Conservation (phyloP, 2,113 vertebrate genomes). For the Entosphenus tridentatus region DNA sequence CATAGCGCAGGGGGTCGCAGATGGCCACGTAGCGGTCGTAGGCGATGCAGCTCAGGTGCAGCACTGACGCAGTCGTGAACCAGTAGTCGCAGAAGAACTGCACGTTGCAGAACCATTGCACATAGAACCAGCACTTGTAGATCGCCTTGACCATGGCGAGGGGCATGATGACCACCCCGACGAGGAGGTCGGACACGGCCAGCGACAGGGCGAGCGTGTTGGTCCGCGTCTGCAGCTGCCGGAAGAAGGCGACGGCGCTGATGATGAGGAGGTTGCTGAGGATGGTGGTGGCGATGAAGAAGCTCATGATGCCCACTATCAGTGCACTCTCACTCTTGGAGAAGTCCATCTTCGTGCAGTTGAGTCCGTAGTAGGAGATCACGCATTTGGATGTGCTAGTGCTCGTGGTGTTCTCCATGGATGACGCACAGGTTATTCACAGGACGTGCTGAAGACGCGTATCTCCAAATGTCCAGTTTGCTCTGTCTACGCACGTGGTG, state of each 20-base stretch:
- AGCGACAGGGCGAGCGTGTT: slow-evolving; percentile 24
- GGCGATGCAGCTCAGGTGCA: slow-evolving; percentile 20
- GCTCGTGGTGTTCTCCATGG: no score
- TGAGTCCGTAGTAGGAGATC: no score
- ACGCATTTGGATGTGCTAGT: no score
- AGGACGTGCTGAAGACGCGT: no score
- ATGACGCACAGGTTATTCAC: no score
- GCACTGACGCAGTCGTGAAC: slow-evolving; percentile 23
- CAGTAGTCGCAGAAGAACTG: slow-evolving; percentile 23
- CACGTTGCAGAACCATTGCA: slow-evolving; percentile 19
- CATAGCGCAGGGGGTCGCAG: slow-evolving; percentile 18
- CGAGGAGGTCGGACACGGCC: slow-evolving; percentile 18
- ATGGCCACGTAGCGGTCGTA: slow-evolving; percentile 20
- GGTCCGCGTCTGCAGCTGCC: slow-evolving; percentile 22
- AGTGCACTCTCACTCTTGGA: no score
- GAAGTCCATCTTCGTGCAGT: no score
- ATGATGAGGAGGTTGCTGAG: slow-evolving; percentile 22
- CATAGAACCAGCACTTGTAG: slow-evolving; percentile 24
- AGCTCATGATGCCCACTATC: no score
- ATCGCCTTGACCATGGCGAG: slow-evolving; percentile 22
- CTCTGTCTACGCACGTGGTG: no score
- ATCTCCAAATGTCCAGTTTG: no score
- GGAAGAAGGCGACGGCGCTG: slow-evolving; percentile 20
- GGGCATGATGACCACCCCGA: slow-evolving; percentile 21
- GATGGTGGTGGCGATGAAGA: neutral